A percentile compares a stretch with the other conserved stretches of the same genome.
Evolutionary conservation across 2,113 vertebrate genomes (phyloP).

Genomic region (Paramisgurnus dabryanus): DNA sequence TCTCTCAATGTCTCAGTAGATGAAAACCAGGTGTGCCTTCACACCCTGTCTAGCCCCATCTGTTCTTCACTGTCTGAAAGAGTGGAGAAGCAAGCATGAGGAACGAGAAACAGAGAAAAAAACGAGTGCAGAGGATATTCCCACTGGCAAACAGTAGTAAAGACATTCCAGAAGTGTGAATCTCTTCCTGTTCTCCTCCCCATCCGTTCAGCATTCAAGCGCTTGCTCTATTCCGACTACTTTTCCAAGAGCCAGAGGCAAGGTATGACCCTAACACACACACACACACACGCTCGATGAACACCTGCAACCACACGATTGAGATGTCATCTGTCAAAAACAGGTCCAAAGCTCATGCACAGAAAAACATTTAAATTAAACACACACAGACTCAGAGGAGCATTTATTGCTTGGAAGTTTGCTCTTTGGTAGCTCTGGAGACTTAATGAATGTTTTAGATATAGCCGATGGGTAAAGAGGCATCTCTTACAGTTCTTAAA

Average conservation of each 20-base stretch:
- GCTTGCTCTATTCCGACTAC: constrained; percentile 64
- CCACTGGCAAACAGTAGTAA: constrained; percentile 62
- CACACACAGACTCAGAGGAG: constrained; percentile 25
- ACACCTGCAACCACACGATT: constrained; percentile 69
- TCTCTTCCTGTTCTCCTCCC: constrained; percentile 53
- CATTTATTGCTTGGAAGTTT: not conserved
- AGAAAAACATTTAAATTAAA: constrained; percentile 10
- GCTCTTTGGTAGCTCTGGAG: not conserved
- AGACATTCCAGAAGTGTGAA: constrained; percentile 76
- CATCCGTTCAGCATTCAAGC: constrained; percentile 50
- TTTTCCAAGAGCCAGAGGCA: constrained; percentile 66
- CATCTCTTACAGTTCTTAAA: too few relatives aligned
- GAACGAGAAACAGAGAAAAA: constrained; percentile 27
- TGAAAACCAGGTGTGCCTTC: constrained; percentile 73
- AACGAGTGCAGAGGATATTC: constrained; percentile 67
- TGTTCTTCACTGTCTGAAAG: constrained; percentile 69
- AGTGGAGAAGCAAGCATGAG: constrained; percentile 50
- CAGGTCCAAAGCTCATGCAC: not conserved
- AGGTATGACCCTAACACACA: constrained; percentile 66
- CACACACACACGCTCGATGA: constrained; percentile 33
- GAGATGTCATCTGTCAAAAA: constrained; percentile 76
- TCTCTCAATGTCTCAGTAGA: constrained; percentile 62
- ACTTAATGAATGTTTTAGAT: too few relatives aligned
- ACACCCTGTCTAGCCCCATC: constrained; percentile 60
- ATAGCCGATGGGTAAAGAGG: too few relatives aligned